A percentile compares a stretch with the other conserved stretches of the same genome.
Conservation (phyloP, 2,888 invertebrate species). For the Drosophila pseudotakahashii region DNA sequence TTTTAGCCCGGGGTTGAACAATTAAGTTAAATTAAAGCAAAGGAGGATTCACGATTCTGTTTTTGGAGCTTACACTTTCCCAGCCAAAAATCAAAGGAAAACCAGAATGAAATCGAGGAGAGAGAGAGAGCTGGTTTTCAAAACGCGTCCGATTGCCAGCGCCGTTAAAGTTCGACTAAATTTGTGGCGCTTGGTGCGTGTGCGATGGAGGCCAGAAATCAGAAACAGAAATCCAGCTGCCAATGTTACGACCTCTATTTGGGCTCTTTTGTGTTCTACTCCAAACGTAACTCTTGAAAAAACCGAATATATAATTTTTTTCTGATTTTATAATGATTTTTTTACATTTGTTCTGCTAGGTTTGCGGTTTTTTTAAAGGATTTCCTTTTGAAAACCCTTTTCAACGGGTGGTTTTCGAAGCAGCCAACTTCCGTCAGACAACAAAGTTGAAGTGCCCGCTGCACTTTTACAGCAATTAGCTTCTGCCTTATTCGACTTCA, state of each 20-base stretch:
- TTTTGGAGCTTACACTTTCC: constrained; percentile 21
- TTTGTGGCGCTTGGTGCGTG: constrained; percentile 14
- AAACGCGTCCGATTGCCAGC: constrained; percentile 71
- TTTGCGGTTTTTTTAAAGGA: not conserved
- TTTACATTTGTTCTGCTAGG: not conserved
- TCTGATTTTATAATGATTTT: not conserved
- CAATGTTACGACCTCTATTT: not conserved
- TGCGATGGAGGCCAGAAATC: constrained; percentile 7
- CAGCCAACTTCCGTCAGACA: not conserved
- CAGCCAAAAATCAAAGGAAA: constrained; percentile 3
- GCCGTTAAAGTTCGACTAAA: constrained; percentile 65
- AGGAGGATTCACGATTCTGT: not conserved
- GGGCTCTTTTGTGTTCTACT: too few species aligned
- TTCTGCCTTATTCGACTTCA: too few species aligned
- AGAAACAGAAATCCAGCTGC: constrained; percentile 5
- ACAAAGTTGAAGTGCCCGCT: not conserved
- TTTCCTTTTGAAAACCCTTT: not conserved
- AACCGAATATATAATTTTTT: not conserved
- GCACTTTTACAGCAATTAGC: not conserved
- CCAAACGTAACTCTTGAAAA: too few species aligned
- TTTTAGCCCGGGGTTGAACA: constrained; percentile 1
- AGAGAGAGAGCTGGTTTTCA: constrained; percentile 46
- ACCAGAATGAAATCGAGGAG: constrained; percentile 5
- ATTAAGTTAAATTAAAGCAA: not conserved
- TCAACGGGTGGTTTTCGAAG: not conserved